Conservation (phyloP, 2,888 invertebrate genomes). For the Lysandra bellargus region DNA sequence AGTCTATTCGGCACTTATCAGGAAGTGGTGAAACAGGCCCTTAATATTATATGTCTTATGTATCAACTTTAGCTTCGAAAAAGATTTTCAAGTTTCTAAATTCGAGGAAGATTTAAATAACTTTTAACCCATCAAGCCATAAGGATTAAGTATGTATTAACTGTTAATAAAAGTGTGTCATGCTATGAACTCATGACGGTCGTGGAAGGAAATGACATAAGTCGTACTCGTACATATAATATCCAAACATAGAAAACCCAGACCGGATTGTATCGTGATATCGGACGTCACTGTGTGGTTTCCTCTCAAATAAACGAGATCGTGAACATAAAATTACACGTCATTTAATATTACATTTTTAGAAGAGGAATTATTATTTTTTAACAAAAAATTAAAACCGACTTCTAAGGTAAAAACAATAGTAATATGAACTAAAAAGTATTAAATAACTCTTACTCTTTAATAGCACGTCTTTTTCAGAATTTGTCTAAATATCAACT, state of each 20-base stretch:
- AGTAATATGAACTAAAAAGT: too few relatives aligned
- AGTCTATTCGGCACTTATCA: too few relatives aligned
- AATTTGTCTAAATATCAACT: too few relatives aligned
- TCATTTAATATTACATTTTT: background rate
- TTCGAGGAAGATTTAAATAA: background rate
- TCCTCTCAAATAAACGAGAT: constrained; percentile 27
- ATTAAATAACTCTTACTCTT: too few relatives aligned
- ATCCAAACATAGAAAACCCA: constrained; percentile 61
- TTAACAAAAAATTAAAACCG: too few relatives aligned
- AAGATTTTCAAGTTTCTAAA: background rate
- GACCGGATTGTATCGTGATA: constrained; percentile 47
- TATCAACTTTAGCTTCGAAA: too few relatives aligned
- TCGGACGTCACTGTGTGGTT: constrained; percentile 30
- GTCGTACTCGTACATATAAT: constrained; percentile 58
- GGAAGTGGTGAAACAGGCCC: too few relatives aligned
- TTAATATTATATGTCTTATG: too few relatives aligned
- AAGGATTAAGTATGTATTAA: background rate
- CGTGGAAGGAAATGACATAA: constrained; percentile 57
- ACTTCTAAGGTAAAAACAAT: too few relatives aligned
- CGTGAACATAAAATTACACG: background rate
- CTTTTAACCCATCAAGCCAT: background rate
- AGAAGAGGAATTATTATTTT: too few relatives aligned
- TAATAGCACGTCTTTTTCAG: too few relatives aligned
- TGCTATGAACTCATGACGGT: constrained; percentile 26
- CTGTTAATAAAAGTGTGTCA: constrained; percentile 35